Percentiles rank a stretch among this genome's conserved stretches.
Evolutionary conservation across 2,113 vertebrate genomes (phyloP).

Genomic region (Mesitornis unicolor): DNA sequence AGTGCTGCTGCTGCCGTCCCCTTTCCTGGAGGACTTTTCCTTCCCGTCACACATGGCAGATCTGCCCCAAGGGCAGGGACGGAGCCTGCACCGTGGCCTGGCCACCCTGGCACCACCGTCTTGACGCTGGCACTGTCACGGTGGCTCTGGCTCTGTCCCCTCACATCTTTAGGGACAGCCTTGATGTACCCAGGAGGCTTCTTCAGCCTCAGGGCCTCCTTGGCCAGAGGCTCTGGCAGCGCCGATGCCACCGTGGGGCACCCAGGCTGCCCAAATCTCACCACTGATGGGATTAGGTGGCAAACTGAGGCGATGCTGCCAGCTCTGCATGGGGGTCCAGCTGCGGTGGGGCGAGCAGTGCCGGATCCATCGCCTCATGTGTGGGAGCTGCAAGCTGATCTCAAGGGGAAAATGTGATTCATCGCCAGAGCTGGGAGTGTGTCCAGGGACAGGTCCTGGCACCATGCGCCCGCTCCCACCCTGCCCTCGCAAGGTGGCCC

Average conservation of each 20-base stretch:
- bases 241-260: rapidly evolving
- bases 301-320: rapidly evolving
- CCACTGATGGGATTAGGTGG: rapidly evolving
- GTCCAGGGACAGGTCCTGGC: background rate
- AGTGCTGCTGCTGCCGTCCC: background rate
- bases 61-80: background rate
- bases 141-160: background rate
- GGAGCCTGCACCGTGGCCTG: rapidly evolving
- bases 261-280: background rate
- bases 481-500: background rate
- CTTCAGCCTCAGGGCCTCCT: rapidly evolving
- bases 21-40: background rate
- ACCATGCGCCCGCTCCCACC: rapidly evolving
- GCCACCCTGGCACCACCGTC: background rate
- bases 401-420: constrained; percentile 9
- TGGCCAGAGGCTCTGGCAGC: background rate
- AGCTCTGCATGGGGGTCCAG: background rate
- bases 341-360: rapidly evolving
- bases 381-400: background rate
- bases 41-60: background rate
- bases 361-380: rapidly evolving
- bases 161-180: background rate
- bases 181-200: background rate
- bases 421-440: rapidly evolving
- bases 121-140: background rate